Conservation (phyloP, 30 jellyfish, hydroid and myxozoan genomes). For the Clytia hemisphaerica region DNA sequence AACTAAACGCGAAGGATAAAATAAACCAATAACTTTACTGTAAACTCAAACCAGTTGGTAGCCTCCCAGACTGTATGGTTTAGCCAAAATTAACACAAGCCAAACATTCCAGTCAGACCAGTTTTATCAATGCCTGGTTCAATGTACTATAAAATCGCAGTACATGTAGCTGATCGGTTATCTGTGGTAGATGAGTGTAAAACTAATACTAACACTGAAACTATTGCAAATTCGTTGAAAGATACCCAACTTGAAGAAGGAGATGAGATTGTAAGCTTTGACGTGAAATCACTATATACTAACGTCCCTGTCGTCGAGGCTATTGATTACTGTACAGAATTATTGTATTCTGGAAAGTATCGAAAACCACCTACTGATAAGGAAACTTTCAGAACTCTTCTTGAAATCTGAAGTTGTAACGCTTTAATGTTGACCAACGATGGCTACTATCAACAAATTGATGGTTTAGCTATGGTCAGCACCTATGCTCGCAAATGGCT, state of each 20-base stretch:
- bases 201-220: conserved; percentile 5
- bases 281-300: conserved; percentile 15
- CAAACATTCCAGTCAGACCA: too few species aligned
- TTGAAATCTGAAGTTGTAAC: conserved; percentile 10
- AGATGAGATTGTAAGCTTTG: conserved; percentile 19
- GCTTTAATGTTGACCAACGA: conserved; percentile 2
- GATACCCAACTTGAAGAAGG: conserved; percentile 7
- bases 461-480: too few species aligned
- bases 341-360: conserved; percentile 21
- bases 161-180: conserved; percentile 3
- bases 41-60: conserved; percentile 23
- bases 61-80: conserved; percentile 32
- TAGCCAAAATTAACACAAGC: conserved; percentile 20
- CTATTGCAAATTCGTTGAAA: background rate
- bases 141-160: conserved; percentile 14
- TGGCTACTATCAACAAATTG: too few species aligned
- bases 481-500: conserved; percentile 17
- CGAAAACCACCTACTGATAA: conserved; percentile 1
- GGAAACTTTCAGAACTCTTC: conserved; percentile 1
- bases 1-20: conserved; percentile 10
- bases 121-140: conserved; percentile 41
- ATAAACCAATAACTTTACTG: conserved; percentile 1
- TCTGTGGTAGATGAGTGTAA: conserved; percentile 26
- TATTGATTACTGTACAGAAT: conserved; percentile 24
- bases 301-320: conserved; percentile 22